These are phyloP conservation scores for Macquaria australasica DNA, from an alignment of 2,113 vertebrate genomes.

Conservation along the genomic window DNA sequence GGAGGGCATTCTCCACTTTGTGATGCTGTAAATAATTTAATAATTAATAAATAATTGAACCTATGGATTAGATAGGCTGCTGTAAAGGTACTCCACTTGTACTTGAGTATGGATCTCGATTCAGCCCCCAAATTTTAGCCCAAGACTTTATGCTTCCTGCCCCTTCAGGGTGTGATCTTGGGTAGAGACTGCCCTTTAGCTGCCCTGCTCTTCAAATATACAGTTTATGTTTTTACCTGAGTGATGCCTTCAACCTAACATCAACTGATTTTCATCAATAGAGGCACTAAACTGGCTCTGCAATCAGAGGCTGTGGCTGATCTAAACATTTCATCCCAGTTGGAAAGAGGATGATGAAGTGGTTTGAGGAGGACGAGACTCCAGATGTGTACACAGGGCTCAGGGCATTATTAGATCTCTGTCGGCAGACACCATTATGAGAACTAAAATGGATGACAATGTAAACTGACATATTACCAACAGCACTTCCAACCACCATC, in stretches of 20 bases:
- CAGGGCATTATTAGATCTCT: slow-evolving; percentile 69
- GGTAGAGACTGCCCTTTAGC: slow-evolving; percentile 35
- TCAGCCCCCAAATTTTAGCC: not conserved
- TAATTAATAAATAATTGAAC: not conserved
- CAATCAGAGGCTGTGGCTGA: slow-evolving; percentile 58
- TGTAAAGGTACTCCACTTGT: slow-evolving; percentile 8
- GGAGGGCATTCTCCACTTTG: not conserved
- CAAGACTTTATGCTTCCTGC: slow-evolving; percentile 14
- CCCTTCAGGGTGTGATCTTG: slow-evolving; percentile 27
- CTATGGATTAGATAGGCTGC: not conserved
- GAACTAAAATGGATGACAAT: slow-evolving; percentile 72
- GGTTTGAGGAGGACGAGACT: slow-evolving; percentile 65
- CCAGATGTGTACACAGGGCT: slow-evolving; percentile 71
- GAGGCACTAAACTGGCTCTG: slow-evolving; percentile 29
- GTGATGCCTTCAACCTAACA: slow-evolving; percentile 48
- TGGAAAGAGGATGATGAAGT: slow-evolving; percentile 68
- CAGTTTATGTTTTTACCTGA: slow-evolving; percentile 73
- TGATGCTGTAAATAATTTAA: not conserved
- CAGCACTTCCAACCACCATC: slow-evolving; percentile 72
- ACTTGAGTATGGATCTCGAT: not conserved
- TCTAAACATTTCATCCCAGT: slow-evolving; percentile 73
- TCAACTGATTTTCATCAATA: slow-evolving; percentile 53
- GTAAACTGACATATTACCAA: slow-evolving; percentile 74
- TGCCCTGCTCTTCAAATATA: slow-evolving; percentile 52
- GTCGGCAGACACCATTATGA: slow-evolving; percentile 71